These are phyloP conservation scores for Merodon equestris DNA, from an alignment of 2,888 invertebrate genomes.

Conservation along the genomic window DNA sequence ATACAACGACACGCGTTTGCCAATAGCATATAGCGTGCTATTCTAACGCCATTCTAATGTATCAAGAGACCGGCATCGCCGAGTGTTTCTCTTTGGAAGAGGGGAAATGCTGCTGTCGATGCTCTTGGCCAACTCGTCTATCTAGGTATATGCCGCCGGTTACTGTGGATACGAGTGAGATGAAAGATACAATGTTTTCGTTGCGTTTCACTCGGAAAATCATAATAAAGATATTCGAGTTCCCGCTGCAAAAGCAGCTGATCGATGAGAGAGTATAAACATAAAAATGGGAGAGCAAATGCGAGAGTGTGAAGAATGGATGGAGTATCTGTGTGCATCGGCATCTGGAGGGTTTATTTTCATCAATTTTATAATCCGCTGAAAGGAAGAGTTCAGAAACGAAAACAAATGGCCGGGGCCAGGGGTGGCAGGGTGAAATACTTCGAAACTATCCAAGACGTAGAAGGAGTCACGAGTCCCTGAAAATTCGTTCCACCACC, in stretches of 20 bases:
- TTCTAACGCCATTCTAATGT: constrained; percentile 24
- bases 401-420: background rate
- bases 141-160: background rate
- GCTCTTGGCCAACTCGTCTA: too few relatives aligned
- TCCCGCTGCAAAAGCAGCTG: constrained; percentile 63
- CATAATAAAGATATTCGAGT: background rate
- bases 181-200: constrained; percentile 46
- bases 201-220: constrained; percentile 49
- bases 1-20: too few relatives aligned
- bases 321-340: constrained; percentile 6
- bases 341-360: constrained; percentile 23
- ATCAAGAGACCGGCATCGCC: background rate
- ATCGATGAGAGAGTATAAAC: constrained; percentile 7
- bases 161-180: constrained; percentile 34
- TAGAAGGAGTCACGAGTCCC: too few relatives aligned
- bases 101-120: constrained; percentile 11
- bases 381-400: constrained; percentile 37
- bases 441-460: too few relatives aligned
- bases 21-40: too few relatives aligned
- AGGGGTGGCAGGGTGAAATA: too few relatives aligned
- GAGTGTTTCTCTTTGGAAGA: constrained; percentile 9
- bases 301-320: too few relatives aligned
- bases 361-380: constrained; percentile 34
- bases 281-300: constrained; percentile 5
- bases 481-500: too few relatives aligned